Evolutionary conservation across 2,113 vertebrate species (phyloP), one percentile per base, ranked within the genome.

Genomic region (Echinops telfairi): DNA sequence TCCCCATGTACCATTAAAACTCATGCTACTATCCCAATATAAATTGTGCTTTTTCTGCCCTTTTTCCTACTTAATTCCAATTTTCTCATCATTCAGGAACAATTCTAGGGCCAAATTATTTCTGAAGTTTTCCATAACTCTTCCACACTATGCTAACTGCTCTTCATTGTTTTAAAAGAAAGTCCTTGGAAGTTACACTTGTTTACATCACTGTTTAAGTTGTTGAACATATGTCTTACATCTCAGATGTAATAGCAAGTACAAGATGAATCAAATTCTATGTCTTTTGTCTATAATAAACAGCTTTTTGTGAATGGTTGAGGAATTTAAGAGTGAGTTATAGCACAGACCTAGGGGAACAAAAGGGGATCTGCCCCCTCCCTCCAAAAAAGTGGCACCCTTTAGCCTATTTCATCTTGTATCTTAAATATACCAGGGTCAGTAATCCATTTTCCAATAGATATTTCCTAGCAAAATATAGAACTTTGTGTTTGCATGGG

Each of bases 151-250:
- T 80, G 4, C 33, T 93, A 31, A 94, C 15, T 36, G 22, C 19
- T 62, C 60, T 62, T 62, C 60, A 20, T 62, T 62, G 12, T 62
- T 40, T 78, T 66, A 25, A 23, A 25, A 33, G 81, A 73, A 70
- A 96, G 86, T 22, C 33, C 15, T 83, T 95, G 57, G 23, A 58
- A 80, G 17, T 19, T 66, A 38, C 22, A 10, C 23, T 89, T 60
- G 62, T 93, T 91, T 77, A 57, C 33, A 78, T 83, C 25, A 36
- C 82, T 94, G 81, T 85, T 38, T 62, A 90, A 86, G 58, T 47
- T n/a, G 9, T 89, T 81, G 47, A 53, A 86, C 40, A 33, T 43
- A 14, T 84, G 8, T 62, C 53, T 85, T 78, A 31, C 75, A 40
- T 83, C 89, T 14, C 29, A 64, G 73, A 38, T n/a, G 33, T 88